These are phyloP conservation scores for Zaprionus capensis DNA, from an alignment of 1,140 invertebrate species.

Conservation along the genomic window DNA sequence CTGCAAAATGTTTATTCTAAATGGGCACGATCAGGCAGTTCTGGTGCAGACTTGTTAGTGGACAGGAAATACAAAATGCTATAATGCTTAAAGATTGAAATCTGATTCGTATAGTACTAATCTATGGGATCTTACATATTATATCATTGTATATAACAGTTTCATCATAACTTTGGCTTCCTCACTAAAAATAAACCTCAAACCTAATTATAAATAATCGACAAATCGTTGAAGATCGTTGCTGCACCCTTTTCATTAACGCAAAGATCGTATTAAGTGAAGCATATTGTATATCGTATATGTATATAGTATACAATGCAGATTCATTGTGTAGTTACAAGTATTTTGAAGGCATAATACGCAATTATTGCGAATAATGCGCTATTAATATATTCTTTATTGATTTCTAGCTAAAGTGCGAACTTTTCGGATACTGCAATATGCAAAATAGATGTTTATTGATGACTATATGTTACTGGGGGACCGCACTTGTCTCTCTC, in stretches of 20 bases:
- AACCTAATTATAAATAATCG: neutral
- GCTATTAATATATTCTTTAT: conserved; percentile 1
- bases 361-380: neutral
- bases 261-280: conserved; percentile 1
- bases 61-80: neutral
- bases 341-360: neutral
- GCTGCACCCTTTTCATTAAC: neutral
- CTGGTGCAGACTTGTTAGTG: conserved; percentile 9
- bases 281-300: neutral
- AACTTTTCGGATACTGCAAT: conserved; percentile 24
- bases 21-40: neutral
- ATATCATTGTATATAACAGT: no score
- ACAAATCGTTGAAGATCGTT: neutral
- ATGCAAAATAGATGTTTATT: conserved; percentile 22
- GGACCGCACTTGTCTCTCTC: conserved; percentile 51
- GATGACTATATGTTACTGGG: neutral
- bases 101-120: no score
- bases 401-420: conserved; percentile 18
- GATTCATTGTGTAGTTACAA: conserved; percentile 3
- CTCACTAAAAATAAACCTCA: neutral
- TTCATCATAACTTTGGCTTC: neutral
- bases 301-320: neutral
- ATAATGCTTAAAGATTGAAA: no score
- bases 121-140: no score
- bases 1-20: conserved; percentile 9